A percentile compares a stretch with the other conserved stretches of the same genome.
These are phyloP conservation scores for Athalia rosae DNA, from an alignment of 2,888 invertebrate species.

Conservation along the genomic window DNA sequence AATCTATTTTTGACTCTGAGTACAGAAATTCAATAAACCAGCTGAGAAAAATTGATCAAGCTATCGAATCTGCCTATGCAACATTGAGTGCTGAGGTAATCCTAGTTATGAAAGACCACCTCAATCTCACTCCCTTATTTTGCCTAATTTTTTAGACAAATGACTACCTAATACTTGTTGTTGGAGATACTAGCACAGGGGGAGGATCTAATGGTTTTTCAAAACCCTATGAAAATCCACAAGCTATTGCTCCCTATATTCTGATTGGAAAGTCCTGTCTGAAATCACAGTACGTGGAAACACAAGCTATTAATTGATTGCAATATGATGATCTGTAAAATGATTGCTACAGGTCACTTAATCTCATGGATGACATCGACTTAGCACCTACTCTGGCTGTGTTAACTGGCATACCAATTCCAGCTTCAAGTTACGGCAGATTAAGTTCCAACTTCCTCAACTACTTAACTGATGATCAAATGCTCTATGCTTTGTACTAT, in stretches of 20 bases:
- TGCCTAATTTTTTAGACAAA: conserved; percentile 4
- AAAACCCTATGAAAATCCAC: neutral
- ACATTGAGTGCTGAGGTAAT: conserved; percentile 32
- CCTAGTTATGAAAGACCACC: neutral
- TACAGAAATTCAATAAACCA: neutral
- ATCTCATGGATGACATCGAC: conserved; percentile 11
- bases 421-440: conserved; percentile 32
- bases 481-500: conserved; percentile 37
- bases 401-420: conserved; percentile 32
- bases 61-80: neutral
- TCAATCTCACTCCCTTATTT: neutral
- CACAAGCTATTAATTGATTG: neutral
- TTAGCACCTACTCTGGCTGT: conserved; percentile 29
- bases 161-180: conserved; percentile 31
- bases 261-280: conserved; percentile 21
- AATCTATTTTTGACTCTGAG: conserved; percentile 1
- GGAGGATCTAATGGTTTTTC: neutral
- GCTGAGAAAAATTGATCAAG: conserved; percentile 18
- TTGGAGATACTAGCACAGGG: conserved; percentile 32
- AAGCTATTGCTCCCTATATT: conserved; percentile 20
- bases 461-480: conserved; percentile 6
- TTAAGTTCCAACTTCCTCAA: conserved; percentile 8
- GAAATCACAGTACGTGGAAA: neutral
- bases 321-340: neutral
- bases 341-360: conserved; percentile 18